phyloP scores from a whole-genome alignment of 2,888 invertebrate species.

The Agriopis leucophaearia region DNA sequence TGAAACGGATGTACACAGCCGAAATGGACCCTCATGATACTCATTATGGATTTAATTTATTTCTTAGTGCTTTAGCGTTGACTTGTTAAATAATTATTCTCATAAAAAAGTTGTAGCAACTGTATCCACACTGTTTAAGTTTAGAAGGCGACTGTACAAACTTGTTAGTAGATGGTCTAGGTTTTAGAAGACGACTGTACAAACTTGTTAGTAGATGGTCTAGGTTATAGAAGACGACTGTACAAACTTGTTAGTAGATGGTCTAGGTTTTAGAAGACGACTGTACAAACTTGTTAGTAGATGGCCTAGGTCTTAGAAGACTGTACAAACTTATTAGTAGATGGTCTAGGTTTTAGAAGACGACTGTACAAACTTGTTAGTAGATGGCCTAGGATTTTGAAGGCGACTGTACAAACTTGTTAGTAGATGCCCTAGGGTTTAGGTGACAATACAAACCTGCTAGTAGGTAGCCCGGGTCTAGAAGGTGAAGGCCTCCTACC shows the following conservation, averaged over 20 bases:
- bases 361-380: background rate
- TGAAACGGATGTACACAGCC: too few species aligned
- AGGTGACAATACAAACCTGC: background rate
- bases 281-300: background rate
- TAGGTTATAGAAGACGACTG: background rate
- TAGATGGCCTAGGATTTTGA: background rate
- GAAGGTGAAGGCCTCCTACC: conserved; percentile 28
- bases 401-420: background rate
- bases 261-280: too few species aligned
- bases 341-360: background rate
- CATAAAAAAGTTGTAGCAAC: too few species aligned
- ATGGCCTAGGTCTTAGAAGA: background rate
- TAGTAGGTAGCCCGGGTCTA: background rate
- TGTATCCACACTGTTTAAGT: too few species aligned
- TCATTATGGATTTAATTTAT: too few species aligned
- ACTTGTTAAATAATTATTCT: too few species aligned
- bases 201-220: background rate
- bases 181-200: background rate
- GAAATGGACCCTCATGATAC: too few species aligned
- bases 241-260: background rate
- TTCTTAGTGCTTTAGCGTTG: too few species aligned
- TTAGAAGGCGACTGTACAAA: background rate
- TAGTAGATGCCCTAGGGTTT: background rate
- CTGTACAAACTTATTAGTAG: background rate
- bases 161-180: background rate